Base-by-base conservation (phyloP, 1,140 invertebrate genomes). In the Aphaenogaster rudis region DNA sequence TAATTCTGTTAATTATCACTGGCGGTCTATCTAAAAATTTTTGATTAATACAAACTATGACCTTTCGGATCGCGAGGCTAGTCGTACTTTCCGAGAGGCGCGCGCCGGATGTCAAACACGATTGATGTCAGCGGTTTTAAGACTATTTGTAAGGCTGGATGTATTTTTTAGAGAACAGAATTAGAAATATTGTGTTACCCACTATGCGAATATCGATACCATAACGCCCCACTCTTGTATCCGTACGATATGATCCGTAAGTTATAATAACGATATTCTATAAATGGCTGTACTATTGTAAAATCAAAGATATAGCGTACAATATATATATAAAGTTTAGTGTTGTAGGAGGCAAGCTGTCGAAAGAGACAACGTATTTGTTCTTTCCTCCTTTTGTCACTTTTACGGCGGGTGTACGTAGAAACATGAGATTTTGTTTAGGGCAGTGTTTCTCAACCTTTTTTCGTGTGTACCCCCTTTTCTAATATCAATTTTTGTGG, bases 211-310 rank as follows among this genome's bases (percentile, higher is more conserved):
- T 90, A 90, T 67, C 77, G 50, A 48, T 90, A 92, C 45, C 36
- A 21, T 48, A 72, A 86, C 36, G 72, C 36, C 0, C 50, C 72
- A 91, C 82, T 69, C 66, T 89, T 88, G 64, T 88, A 91, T 59
- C 87, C 89, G 36, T 86, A 89, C 28, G 48, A 71, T 69, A 76
- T 81, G 88, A 93, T 91, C 64, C 85, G 86, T 88, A 86, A 92
- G 86, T 92, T 91, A 93, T 94, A 93, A 93, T 85, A 81, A 81
- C 64, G 92, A 93, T 88, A 93, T 94, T 95, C 93, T 95, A 94
- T 95, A 93, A 94, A 93, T 95, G 94, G 92, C 92, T 95, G 93
- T 94, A 95, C 88, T 92, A 94, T 92, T 94, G 94, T 95, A 94
- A 95, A 93, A 94, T 94, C 91, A 94, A 95, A 94, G 91, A 89